Conservation (phyloP, 2,113 vertebrate genomes). For the Falco punctatus region DNA sequence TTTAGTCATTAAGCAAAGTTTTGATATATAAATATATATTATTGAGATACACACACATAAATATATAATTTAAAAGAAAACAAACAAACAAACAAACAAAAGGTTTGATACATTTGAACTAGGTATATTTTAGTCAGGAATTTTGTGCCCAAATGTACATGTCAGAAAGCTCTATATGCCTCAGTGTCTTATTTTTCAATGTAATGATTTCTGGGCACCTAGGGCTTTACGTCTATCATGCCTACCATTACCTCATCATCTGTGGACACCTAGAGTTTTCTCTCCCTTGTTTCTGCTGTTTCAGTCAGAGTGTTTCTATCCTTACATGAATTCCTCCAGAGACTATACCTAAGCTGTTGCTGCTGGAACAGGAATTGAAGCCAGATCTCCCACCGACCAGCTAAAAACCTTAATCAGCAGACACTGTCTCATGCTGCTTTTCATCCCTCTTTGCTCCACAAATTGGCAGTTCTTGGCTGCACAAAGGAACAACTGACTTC, state of each 20-base stretch:
- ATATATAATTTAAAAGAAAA: background rate
- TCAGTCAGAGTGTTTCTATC: background rate
- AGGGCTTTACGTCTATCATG: background rate
- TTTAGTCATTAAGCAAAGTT: background rate
- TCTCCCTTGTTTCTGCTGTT: background rate
- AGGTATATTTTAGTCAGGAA: background rate
- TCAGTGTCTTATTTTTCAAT: background rate
- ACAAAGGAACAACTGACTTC: background rate
- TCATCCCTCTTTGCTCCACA: background rate
- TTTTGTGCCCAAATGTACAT: background rate
- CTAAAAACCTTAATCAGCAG: conserved; percentile 4
- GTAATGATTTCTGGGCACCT: background rate
- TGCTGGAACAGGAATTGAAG: conserved; percentile 8
- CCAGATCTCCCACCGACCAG: background rate
- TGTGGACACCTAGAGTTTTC: background rate
- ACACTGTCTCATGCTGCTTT: background rate
- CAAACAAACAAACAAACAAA: background rate
- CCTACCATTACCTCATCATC: background rate
- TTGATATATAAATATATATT: background rate
- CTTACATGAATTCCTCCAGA: background rate
- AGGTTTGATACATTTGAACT: background rate
- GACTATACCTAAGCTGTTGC: background rate
- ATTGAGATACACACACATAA: no score
- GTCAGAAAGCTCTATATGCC: background rate
- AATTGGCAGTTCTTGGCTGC: background rate